Conservation (phyloP, 2,113 vertebrate genomes). For the Chelonoidis abingdonii region DNA sequence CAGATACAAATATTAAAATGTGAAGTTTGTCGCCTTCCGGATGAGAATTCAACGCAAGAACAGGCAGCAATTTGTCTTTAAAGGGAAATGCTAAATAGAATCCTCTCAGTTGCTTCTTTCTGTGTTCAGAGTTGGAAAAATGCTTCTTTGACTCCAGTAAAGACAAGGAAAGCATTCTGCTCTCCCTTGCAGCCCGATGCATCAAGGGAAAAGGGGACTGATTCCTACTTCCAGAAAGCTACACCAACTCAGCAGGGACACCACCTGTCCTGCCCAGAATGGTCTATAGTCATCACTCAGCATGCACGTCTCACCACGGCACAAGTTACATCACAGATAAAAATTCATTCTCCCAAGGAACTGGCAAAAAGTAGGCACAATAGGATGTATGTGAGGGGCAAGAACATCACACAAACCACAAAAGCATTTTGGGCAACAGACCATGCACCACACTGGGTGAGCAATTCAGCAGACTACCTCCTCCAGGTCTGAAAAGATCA, state of each 20-base stretch:
- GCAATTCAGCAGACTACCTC: background rate
- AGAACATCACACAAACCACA: background rate
- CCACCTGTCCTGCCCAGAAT: background rate
- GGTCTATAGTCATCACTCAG: fast-evolving
- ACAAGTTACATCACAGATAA: background rate
- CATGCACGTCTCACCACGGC: fast-evolving
- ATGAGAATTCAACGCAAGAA: fast-evolving
- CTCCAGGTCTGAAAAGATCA: background rate
- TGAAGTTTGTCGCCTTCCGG: background rate
- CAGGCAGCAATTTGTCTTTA: fast-evolving
- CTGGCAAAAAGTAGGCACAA: background rate
- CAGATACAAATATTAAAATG: fast-evolving
- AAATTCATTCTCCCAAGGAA: background rate
- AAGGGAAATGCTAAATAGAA: fast-evolving
- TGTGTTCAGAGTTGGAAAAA: background rate
- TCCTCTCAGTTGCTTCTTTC: fast-evolving
- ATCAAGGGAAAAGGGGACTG: background rate
- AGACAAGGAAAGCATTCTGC: background rate
- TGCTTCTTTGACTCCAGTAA: background rate
- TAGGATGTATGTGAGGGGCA: fast-evolving
- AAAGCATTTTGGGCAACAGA: background rate
- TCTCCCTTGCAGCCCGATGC: background rate
- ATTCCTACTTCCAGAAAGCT: fast-evolving
- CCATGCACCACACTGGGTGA: background rate
- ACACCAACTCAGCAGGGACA: fast-evolving